Conservation (phyloP, 1,140 invertebrate species). For the Paraescarpia echinospica region DNA sequence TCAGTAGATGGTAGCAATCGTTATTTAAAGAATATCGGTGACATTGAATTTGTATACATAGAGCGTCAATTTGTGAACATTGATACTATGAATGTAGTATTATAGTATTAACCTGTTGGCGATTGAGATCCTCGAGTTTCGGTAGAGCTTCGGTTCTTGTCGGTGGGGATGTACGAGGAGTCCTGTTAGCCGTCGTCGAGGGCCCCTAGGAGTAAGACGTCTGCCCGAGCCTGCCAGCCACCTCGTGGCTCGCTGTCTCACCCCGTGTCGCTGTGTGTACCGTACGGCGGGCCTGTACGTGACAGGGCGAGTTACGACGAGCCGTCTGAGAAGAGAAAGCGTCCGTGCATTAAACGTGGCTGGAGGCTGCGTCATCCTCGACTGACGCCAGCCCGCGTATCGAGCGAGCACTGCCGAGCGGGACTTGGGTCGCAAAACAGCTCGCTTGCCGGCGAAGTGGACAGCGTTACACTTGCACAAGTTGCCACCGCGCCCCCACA, state of each 20-base stretch:
- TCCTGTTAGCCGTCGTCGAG: neutral
- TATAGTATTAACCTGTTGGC: constrained; percentile 1
- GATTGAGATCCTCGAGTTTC: neutral
- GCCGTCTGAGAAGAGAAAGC: neutral
- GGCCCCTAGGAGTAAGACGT: neutral
- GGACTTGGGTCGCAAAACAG: neutral
- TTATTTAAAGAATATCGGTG: neutral
- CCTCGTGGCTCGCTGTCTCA: neutral
- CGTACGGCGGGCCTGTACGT: neutral
- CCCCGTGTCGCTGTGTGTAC: neutral
- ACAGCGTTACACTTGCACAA: constrained; percentile 30
- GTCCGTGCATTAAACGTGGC: neutral
- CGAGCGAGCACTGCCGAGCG: neutral
- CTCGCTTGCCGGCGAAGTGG: constrained; percentile 24
- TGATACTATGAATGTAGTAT: neutral
- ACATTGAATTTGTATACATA: neutral
- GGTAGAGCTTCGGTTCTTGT: neutral
- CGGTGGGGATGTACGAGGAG: neutral
- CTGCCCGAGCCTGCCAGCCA: neutral
- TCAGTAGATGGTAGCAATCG: neutral
- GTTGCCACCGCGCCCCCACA: constrained; percentile 23
- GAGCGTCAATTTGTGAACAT: neutral
- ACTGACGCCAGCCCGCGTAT: neutral
- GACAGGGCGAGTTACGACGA: neutral
- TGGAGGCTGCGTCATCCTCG: neutral